Conservation (phyloP, 2,888 invertebrate genomes). For the Nemapogon koenigi region DNA sequence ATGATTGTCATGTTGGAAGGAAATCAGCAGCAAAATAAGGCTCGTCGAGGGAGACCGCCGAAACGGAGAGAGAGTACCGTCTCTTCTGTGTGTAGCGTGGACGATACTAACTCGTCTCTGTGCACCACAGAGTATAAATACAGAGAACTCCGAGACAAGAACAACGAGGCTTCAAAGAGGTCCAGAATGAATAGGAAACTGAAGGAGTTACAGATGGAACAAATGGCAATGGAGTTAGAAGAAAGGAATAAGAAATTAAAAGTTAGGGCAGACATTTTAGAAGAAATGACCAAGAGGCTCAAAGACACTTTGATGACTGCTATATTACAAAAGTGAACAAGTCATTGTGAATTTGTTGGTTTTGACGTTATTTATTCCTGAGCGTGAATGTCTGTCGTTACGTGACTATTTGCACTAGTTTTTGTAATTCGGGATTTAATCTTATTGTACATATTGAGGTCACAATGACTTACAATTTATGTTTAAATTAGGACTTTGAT, state of each 20-base stretch:
- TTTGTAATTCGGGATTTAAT: no score
- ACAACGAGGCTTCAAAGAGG: slow-evolving; percentile 79
- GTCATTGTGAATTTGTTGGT: no score
- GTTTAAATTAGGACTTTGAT: no score
- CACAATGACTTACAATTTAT: no score
- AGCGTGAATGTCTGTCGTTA: no score
- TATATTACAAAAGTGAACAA: slow-evolving; percentile 61
- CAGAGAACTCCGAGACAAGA: slow-evolving; percentile 74
- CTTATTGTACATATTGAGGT: no score
- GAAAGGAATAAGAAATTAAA: slow-evolving; percentile 69
- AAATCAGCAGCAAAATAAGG: slow-evolving; percentile 39
- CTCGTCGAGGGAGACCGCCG: slow-evolving; percentile 61
- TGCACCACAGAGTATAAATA: slow-evolving; percentile 62
- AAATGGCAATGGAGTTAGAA: slow-evolving; percentile 61
- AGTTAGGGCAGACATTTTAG: slow-evolving; percentile 71
- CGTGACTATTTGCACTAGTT: no score
- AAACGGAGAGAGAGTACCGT: slow-evolving; percentile 54
- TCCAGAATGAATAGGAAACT: slow-evolving; percentile 75
- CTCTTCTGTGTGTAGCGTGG: slow-evolving; percentile 48
- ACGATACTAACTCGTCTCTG: slow-evolving; percentile 40
- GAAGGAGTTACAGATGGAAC: slow-evolving; percentile 61
- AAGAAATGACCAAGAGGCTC: slow-evolving; percentile 70
- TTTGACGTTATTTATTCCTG: no score
- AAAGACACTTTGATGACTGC: slow-evolving; percentile 70
- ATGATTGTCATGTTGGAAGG: slow-evolving; percentile 48